Conservation (phyloP, 2,113 vertebrate genomes). For the Gopherus flavomarginatus region DNA sequence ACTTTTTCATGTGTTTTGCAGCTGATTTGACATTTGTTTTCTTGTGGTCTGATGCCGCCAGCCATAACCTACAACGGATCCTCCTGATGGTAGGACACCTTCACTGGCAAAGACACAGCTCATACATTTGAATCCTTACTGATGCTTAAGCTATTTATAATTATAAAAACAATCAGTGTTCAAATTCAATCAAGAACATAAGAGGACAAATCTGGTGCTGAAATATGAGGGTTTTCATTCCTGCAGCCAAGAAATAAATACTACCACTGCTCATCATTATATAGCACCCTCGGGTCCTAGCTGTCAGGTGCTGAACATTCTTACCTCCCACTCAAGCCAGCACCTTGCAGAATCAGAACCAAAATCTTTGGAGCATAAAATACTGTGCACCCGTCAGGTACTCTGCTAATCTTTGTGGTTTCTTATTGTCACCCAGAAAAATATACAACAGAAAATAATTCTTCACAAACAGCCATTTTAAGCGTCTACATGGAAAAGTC, state of each 20-base stretch:
- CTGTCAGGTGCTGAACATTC: neutral
- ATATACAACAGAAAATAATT: neutral
- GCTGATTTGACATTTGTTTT: neutral
- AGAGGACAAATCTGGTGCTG: constrained; percentile 11
- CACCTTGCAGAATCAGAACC: neutral
- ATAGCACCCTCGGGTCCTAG: neutral
- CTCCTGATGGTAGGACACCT: constrained; percentile 50
- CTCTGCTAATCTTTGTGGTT: neutral
- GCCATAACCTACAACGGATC: neutral
- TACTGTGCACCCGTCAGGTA: neutral
- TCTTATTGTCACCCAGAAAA: neutral
- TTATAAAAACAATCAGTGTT: constrained; percentile 45
- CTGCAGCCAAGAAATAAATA: neutral
- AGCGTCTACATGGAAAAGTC: neutral
- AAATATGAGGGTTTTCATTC: neutral
- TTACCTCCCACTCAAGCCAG: neutral
- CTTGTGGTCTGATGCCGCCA: constrained; percentile 19
- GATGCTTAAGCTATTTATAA: constrained; percentile 19
- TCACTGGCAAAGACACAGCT: constrained; percentile 13
- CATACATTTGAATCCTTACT: constrained; percentile 54
- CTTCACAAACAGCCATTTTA: neutral
- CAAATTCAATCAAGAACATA: constrained; percentile 48
- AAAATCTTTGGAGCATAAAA: neutral
- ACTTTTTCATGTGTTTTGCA: neutral
- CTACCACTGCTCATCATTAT: neutral